Evolutionary conservation across 2,888 invertebrate genomes (phyloP), one percentile per base, ranked within the genome.

Genomic region (Cyrtodaria siliqua): DNA sequence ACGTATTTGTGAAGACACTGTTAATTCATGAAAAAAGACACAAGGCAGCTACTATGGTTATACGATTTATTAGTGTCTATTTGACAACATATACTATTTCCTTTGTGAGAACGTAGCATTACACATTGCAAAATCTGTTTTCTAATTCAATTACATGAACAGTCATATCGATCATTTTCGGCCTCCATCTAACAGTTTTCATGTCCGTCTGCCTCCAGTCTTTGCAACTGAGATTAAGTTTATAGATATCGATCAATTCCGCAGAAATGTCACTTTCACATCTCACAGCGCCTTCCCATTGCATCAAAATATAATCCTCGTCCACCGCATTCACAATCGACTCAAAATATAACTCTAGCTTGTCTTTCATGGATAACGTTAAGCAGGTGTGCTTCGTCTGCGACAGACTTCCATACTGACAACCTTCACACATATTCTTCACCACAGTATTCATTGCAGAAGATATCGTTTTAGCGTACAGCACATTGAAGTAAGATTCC

Each of bases 401-500:
- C n/a, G n/a, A n/a, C 70, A 70, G 23, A 62, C 52, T 27, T 0
- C 8, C 47, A 66, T 70, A 20, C 23, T 57, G 27, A 52, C 70
- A 76, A 12, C 75, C 75, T 1, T 16, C 4, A 60, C 76, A 76
- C 29, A 61, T 66, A 14, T 38, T 55, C 62, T 38, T 62, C 16
- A 76, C 61, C 1, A 76, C 70, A 12, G 52, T 16, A 52, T n/a
- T 3, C 62, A 61, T 61, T 33, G 56, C 56, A 0, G 14, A 1
- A 24, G 14, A 18, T 44, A 70, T 66, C 49, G 70, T 66, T 44
- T 61, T 40, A n/a, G 76, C 70, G 24, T 69, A 75, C 20, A 60
- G 56, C 55, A 70, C 66, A 23, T 76, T 62, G 24, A 70, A 76
- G 42, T 76, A 76, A 47, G 66, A 76, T 18, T 70, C 50, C 27